Conservation (phyloP, 2,113 vertebrate species). For the Limnothrissa miodon region DNA sequence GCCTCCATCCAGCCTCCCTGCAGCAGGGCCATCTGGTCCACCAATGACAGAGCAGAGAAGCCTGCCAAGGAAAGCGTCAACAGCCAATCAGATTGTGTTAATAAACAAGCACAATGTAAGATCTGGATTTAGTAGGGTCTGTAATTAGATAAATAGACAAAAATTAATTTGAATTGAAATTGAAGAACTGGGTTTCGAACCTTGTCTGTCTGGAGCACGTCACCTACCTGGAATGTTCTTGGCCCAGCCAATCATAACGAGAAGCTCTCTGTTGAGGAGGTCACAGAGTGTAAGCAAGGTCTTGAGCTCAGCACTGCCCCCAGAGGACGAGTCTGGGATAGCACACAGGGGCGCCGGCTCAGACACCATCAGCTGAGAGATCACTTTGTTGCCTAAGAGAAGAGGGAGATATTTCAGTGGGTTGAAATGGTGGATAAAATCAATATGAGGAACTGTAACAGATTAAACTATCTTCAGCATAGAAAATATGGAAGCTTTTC, state of each 20-base stretch:
- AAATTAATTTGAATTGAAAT: too few relatives aligned
- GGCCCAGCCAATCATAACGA: conserved; percentile 75
- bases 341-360: conserved; percentile 67
- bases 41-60: conserved; percentile 65
- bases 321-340: conserved; percentile 62
- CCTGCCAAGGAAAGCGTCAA: conserved; percentile 47
- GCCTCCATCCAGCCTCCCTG: conserved; percentile 76
- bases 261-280: conserved; percentile 73
- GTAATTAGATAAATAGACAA: too few relatives aligned
- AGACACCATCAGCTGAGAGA: conserved; percentile 68
- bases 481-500: background rate
- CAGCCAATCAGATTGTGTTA: background rate
- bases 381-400: conserved; percentile 69
- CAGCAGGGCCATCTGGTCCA: conserved; percentile 71
- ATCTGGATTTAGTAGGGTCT: background rate
- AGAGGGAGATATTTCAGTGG: background rate
- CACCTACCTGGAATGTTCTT: conserved; percentile 75
- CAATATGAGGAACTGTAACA: background rate
- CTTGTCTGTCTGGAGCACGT: background rate
- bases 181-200: too few relatives aligned
- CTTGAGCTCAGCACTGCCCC: conserved; percentile 60
- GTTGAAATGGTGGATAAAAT: background rate
- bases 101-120: background rate
- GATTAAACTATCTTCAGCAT: background rate
- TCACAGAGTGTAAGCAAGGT: conserved; percentile 73